phyloP scores from a whole-genome alignment of 2,113 vertebrate species.

The Gymnorhina tibicen region DNA sequence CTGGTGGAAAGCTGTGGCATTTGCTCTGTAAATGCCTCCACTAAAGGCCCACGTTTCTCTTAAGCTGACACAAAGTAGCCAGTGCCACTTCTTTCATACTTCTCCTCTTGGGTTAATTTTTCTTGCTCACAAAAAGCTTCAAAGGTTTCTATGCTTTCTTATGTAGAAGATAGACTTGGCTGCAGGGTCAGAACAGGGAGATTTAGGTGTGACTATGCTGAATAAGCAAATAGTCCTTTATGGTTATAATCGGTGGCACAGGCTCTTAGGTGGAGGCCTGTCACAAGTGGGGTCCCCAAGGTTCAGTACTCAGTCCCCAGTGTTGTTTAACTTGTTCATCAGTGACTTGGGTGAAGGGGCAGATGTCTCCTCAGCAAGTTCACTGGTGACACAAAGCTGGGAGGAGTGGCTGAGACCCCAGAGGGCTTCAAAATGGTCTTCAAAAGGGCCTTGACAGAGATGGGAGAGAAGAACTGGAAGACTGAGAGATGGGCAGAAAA shows the following conservation, averaged over 20 bases:
- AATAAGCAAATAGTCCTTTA: not conserved
- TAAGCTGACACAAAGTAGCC: not conserved
- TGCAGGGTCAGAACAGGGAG: not conserved
- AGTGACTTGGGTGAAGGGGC: not conserved
- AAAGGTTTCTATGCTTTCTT: not conserved
- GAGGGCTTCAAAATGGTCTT: not conserved
- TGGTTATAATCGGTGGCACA: not conserved
- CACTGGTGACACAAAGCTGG: not conserved
- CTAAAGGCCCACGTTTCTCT: accelerated
- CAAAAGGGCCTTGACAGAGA: not conserved
- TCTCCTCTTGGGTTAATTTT: not conserved
- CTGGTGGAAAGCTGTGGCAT: not conserved
- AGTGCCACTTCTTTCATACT: not conserved
- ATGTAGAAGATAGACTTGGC: not conserved
- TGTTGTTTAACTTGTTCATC: not conserved
- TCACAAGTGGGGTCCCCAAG: not conserved
- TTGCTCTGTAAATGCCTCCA: not conserved
- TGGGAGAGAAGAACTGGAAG: not conserved
- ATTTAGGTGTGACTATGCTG: not conserved
- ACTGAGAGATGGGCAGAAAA: not conserved
- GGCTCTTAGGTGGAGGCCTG: not conserved
- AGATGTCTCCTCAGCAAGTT: not conserved
- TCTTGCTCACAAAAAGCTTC: not conserved
- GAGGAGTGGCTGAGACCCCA: not conserved
- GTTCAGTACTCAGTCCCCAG: not conserved